Conservation (phyloP, 2,113 vertebrate genomes). For the Aptenodytes forsteri region DNA sequence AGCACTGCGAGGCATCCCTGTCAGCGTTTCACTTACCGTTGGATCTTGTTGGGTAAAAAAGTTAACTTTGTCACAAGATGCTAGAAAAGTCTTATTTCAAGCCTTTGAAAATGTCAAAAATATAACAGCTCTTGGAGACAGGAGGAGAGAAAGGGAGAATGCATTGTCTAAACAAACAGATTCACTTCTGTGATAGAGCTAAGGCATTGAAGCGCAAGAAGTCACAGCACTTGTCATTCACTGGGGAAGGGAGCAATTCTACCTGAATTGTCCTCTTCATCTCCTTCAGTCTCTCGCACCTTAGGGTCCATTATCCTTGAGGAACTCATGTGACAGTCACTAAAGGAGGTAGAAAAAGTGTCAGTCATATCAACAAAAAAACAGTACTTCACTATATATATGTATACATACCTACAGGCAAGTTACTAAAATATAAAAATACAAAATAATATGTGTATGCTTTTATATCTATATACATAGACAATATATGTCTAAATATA, state of each 20-base stretch:
- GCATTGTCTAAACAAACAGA: neutral
- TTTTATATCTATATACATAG: neutral
- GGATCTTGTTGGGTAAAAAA: neutral
- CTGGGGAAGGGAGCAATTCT: neutral
- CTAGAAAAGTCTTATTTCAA: neutral
- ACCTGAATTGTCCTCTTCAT: slow-evolving; percentile 85
- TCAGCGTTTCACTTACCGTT: neutral
- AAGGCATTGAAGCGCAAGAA: neutral
- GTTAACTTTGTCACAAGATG: neutral
- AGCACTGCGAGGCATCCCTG: neutral
- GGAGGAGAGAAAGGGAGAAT: neutral
- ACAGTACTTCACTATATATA: neutral
- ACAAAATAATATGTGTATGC: neutral
- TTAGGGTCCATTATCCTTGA: slow-evolving; percentile 80
- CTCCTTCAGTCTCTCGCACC: slow-evolving; percentile 79
- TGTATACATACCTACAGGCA: neutral
- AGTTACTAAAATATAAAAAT: neutral
- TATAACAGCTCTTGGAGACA: neutral
- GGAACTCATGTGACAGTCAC: slow-evolving; percentile 66
- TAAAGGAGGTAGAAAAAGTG: slow-evolving; percentile 27
- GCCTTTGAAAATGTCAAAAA: neutral
- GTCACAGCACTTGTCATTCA: neutral
- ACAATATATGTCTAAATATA: neutral
- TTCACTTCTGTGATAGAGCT: neutral
- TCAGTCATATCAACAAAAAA: neutral